Base-by-base conservation (phyloP, 2,888 invertebrate species). In the Dryomyza anilis region DNA sequence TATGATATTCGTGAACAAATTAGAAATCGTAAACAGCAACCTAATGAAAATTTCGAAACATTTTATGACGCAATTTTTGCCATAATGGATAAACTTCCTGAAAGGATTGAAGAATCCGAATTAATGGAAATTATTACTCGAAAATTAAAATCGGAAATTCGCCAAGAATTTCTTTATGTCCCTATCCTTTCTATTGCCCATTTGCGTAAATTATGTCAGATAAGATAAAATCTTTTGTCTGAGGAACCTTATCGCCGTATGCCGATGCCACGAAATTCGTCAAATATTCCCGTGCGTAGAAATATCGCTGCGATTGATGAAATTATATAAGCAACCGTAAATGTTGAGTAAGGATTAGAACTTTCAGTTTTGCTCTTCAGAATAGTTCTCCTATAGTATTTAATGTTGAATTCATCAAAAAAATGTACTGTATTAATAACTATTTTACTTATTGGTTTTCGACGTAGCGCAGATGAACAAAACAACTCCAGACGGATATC, bases 21-120 rank as follows among this genome's bases (percentile, higher is more conserved):
- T 2, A n/a, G 64, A 43, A 66, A 59, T 27, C 39, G 68, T 1
- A 67, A 65, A n/a, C 64, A 65, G 46, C 50, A 43, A 46, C 52
- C 50, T 6, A 7, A n/a, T 8, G 50, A 65, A 45, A 21, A 58
- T 8, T 64, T 62, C 23, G 53, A 62, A 16, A 7, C 3, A 7
- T 62, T 62, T 21, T 62, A 45, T 27, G 53, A 62, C 12, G 25
- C 50, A 2, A 16, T 43, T 7, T 6, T 43, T 16, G 43, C 43
- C 6, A 43, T 43, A 1, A 8, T 16, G 2, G 43, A 43, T 6
- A 43, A 16, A 16, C 10, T 43, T 1, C 6, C 43, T 43, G 43
- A 43, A 16, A 7, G 16, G n/a, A 43, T 43, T 16, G 6, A 2
- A 2, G 16, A 43, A 16, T 16, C 43, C 1, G 43, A 43, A 7